phyloP scores from a whole-genome alignment of 2,888 invertebrate genomes.

The Scaptomyza flava region DNA sequence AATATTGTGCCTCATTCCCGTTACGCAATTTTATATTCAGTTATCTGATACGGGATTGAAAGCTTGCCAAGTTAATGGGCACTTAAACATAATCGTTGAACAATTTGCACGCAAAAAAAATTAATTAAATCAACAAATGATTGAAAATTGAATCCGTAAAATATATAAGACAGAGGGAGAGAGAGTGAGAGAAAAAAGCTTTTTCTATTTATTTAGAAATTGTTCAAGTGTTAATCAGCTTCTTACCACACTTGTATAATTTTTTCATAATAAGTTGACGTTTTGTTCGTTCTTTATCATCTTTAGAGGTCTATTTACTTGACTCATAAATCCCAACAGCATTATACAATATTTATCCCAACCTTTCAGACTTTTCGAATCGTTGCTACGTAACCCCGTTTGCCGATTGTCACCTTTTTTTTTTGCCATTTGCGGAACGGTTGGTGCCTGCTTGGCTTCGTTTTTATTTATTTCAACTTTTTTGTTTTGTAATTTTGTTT shows the following conservation, averaged over 20 bases:
- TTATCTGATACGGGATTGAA: slow-evolving; percentile 1
- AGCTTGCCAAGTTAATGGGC: slow-evolving; percentile 17
- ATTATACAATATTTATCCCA: slow-evolving; percentile 38
- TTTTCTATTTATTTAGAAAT: slow-evolving; percentile 8
- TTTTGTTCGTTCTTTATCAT: slow-evolving; percentile 25
- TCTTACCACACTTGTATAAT: slow-evolving; percentile 32
- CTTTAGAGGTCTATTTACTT: slow-evolving; percentile 2
- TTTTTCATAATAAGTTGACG: slow-evolving; percentile 46
- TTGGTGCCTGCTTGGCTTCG: slow-evolving; percentile 36
- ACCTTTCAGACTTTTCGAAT: slow-evolving; percentile 3
- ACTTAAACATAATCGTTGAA: slow-evolving; percentile 19
- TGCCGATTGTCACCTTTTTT: slow-evolving; percentile 43
- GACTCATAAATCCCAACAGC: slow-evolving; percentile 5
- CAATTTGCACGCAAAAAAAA: slow-evolving; percentile 10
- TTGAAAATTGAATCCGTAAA: slow-evolving; percentile 17
- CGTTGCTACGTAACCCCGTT: slow-evolving; percentile 60
- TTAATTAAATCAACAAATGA: slow-evolving; percentile 34
- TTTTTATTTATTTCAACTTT: slow-evolving; percentile 46
- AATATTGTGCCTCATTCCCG: neutral
- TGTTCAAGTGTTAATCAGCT: slow-evolving; percentile 26
- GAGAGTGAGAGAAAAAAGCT: too few species aligned
- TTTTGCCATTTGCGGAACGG: slow-evolving; percentile 46
- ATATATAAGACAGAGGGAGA: neutral
- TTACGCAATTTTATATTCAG: neutral
- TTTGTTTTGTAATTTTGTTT: slow-evolving; percentile 5